A percentile compares a stretch with the other conserved stretches of the same genome.
Evolutionary conservation across 2,888 invertebrate genomes (phyloP).

Genomic region (Lutraria lutraria): DNA sequence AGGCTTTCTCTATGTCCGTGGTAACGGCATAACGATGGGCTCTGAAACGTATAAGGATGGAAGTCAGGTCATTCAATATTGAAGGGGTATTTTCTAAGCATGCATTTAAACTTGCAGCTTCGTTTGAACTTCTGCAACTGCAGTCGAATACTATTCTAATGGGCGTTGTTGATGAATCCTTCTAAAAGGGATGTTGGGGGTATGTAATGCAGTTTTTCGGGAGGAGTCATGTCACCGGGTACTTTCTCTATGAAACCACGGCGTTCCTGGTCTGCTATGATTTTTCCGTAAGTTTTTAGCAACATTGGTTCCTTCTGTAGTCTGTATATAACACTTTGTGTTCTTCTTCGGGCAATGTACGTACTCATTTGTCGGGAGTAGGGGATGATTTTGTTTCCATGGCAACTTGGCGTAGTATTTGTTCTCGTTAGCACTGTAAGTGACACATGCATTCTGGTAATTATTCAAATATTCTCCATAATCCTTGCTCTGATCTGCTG

Average conservation of each 20-base stretch:
- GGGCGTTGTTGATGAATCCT: slow-evolving; percentile 60
- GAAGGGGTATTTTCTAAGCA: not conserved
- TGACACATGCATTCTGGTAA: too few relatives aligned
- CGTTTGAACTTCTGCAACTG: slow-evolving; percentile 36
- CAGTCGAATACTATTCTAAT: slow-evolving; percentile 65
- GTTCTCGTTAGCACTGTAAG: too few relatives aligned
- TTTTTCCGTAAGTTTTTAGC: slow-evolving; percentile 45
- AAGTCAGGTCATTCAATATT: not conserved
- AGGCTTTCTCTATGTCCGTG: slow-evolving; percentile 2
- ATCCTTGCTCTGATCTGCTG: too few relatives aligned
- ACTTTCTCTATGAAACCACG: slow-evolving; percentile 57
- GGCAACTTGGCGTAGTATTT: slow-evolving; percentile 43
- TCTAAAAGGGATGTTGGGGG: slow-evolving; percentile 60
- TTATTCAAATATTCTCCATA: too few relatives aligned
- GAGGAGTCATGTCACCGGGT: not conserved
- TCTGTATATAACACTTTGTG: slow-evolving; percentile 15
- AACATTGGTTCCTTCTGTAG: slow-evolving; percentile 14
- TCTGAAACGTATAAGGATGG: not conserved
- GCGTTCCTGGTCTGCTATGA: slow-evolving; percentile 53
- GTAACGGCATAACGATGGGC: not conserved
- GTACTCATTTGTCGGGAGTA: slow-evolving; percentile 30
- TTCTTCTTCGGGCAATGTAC: slow-evolving; percentile 29
- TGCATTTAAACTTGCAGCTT: not conserved
- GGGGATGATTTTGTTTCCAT: slow-evolving; percentile 39
- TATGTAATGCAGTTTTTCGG: slow-evolving; percentile 52